Conservation (phyloP, 2,797 vertebrate species). For the Acrossocheilus fasciatus region DNA sequence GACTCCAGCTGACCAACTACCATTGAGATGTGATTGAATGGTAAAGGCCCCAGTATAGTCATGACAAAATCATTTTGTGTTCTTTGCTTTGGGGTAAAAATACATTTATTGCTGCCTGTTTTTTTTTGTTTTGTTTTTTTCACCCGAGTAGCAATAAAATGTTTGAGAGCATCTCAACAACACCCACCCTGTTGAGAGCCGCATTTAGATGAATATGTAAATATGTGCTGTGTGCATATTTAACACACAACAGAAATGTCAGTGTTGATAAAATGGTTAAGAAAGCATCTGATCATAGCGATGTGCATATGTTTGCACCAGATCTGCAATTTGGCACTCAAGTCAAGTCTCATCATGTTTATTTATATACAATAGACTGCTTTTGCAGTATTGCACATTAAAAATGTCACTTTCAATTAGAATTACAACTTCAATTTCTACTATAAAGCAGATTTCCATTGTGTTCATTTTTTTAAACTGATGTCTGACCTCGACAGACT, state of each 20-base stretch:
- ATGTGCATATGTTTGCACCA: not conserved
- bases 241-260: conserved; percentile 1
- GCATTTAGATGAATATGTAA: not conserved
- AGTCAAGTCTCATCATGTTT: not conserved
- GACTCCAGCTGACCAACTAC: not conserved
- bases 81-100: not conserved
- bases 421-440: not conserved
- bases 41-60: not conserved
- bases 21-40: not conserved
- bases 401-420: not conserved
- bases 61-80: not conserved
- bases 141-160: not conserved
- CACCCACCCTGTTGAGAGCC: not conserved
- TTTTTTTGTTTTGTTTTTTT: not conserved
- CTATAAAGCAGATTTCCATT: not conserved
- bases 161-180: not conserved
- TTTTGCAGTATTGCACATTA: not conserved
- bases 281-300: not conserved
- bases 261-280: conserved; percentile 3
- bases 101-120: no score
- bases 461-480: not conserved
- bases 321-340: not conserved
- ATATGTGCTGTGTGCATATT: not conserved
- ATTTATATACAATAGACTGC: not conserved
- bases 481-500: not conserved